Conservation (phyloP, 2,888 invertebrate species). For the Parnassius apollo region DNA sequence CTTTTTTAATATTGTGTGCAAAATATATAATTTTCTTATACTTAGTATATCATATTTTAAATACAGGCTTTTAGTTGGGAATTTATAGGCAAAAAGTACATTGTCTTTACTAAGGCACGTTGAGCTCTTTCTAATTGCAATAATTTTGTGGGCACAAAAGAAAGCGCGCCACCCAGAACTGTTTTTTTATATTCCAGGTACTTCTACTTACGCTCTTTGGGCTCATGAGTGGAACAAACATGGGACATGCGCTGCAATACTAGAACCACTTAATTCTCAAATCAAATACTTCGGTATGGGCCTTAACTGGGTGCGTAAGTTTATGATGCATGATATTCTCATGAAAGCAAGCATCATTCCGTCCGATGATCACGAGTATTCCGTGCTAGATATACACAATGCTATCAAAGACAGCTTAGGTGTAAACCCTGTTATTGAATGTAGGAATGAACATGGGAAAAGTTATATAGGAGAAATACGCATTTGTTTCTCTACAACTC, state of each 20-base stretch:
- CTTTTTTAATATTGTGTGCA: no score
- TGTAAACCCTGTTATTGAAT: slow-evolving; percentile 83
- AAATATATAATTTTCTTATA: no score
- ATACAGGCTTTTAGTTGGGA: no score
- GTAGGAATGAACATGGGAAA: slow-evolving; percentile 80
- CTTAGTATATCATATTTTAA: no score
- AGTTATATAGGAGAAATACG: slow-evolving; percentile 86
- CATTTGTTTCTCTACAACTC: slow-evolving; percentile 86
- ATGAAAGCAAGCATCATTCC: slow-evolving; percentile 78
- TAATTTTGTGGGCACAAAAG: no score
- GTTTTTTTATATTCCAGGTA: slow-evolving; percentile 55
- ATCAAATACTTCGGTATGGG: slow-evolving; percentile 86
- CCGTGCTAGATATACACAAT: slow-evolving; percentile 42
- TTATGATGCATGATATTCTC: slow-evolving; percentile 83
- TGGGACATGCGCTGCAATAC: slow-evolving; percentile 86
- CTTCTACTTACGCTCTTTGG: slow-evolving; percentile 83
- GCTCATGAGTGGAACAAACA: slow-evolving; percentile 92
- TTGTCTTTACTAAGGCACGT: no score
- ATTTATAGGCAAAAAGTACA: no score
- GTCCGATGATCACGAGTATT: slow-evolving; percentile 41
- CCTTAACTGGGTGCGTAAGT: slow-evolving; percentile 81
- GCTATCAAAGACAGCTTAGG: slow-evolving; percentile 77
- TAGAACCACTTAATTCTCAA: slow-evolving; percentile 82
- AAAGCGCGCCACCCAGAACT: no score
- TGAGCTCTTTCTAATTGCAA: no score